Base-by-base conservation (phyloP, 2,113 vertebrate genomes). In the Thomomys bottae region DNA sequence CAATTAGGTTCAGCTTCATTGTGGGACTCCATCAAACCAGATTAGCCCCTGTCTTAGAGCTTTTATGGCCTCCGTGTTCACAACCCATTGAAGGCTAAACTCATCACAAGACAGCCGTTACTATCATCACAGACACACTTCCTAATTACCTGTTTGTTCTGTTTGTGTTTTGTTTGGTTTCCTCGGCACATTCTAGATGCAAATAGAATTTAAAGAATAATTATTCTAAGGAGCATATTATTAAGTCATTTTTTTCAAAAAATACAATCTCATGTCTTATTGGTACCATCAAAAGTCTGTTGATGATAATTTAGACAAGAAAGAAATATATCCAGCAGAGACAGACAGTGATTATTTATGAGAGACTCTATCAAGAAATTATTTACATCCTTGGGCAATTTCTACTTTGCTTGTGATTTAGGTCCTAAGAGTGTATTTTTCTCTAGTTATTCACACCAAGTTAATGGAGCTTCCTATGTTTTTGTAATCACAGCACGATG, bases 141-240 rank as follows among this genome's bases (percentile, higher is more conserved):
- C 84, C 85, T 84, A 93, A 89, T 89, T 94, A 95, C 80, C 93
- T 90, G 94, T 75, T 75, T 26, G 67, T 32, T 85, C 87, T 75
- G 59, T 70, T 68, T 89, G 81, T 94, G 73, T 86, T 95, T 94
- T 87, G 12, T 90, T 96, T 96, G 64, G 34, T 87, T 96, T 88
- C 91, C 81, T 96, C 36, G 4, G 7, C 80, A 8, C 1, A 36
- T 89, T 89, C 85, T 93, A 76, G 70, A 72, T 95, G 32, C 73
- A 92, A 96, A 97, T 4, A 92, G 86, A 97, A 96, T 92, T 96
- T 95, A 95, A 95, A 89, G 38, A 97, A 95, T 96, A 96, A 96
- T 94, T 96, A 77, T 90, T 21, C 59, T 24, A 61, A 92, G 90
- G 57, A 66, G 84, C 54, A 96, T 95, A 49, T 94, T 94, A 97